Evolutionary conservation across 1,140 invertebrate species (phyloP).

Genomic region (Chymomyza costata): DNA sequence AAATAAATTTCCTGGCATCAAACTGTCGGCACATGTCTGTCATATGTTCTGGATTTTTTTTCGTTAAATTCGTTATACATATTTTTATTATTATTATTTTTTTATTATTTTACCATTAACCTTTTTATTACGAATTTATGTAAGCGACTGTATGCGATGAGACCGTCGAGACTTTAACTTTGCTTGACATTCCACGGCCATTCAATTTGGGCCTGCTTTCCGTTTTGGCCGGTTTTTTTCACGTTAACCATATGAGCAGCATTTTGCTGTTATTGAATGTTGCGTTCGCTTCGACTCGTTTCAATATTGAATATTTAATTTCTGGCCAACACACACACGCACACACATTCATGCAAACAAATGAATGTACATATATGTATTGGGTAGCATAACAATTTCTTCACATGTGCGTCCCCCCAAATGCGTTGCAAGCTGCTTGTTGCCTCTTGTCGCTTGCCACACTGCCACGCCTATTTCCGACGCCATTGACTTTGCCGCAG

Average conservation of each 20-base stretch:
- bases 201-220: too few relatives aligned
- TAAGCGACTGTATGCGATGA: conserved; percentile 17
- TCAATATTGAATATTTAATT: conserved; percentile 71
- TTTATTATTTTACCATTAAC: conserved; percentile 61
- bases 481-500: too few relatives aligned
- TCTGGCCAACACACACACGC: conserved; percentile 14
- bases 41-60: conserved; percentile 21
- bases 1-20: conserved; percentile 29
- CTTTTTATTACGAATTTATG: conserved; percentile 64
- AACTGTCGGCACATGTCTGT: conserved; percentile 24
- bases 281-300: conserved; percentile 29
- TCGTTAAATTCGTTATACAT: too few relatives aligned
- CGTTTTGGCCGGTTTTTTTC: conserved; percentile 10
- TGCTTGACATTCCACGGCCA: conserved; percentile 34
- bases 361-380: conserved; percentile 33
- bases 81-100: conserved; percentile 35
- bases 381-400: conserved; percentile 55
- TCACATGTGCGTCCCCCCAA: conserved; percentile 35
- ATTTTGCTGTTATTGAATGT: conserved; percentile 61
- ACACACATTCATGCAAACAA: conserved; percentile 10
- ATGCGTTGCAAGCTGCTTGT: conserved; percentile 22
- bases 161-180: background rate
- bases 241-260: conserved; percentile 18
- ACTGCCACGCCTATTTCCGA: too few relatives aligned
- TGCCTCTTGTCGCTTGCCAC: too few relatives aligned